Conservation (phyloP, 2,113 vertebrate species). For the Galemys pyrenaicus region DNA sequence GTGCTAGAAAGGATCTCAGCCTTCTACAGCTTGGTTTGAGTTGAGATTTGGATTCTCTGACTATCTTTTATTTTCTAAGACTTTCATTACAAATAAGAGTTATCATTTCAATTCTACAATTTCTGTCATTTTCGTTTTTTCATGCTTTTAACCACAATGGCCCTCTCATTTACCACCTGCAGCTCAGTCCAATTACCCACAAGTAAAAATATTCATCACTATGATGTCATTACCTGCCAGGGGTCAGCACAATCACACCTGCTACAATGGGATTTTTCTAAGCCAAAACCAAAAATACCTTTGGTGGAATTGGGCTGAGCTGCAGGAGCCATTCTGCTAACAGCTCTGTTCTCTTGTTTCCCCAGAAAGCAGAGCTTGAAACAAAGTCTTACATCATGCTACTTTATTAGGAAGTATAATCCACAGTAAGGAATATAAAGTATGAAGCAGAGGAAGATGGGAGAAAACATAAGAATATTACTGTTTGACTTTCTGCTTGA, state of each 20-base stretch:
- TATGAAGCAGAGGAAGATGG: not conserved
- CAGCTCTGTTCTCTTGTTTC: not conserved
- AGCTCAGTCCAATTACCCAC: not conserved
- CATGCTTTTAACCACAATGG: not conserved
- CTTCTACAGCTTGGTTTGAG: not conserved
- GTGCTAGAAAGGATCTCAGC: not conserved
- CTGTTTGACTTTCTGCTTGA: not conserved
- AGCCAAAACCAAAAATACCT: not conserved
- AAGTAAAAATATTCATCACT: not conserved
- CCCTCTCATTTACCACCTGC: not conserved
- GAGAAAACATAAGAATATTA: not conserved
- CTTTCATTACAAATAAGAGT: not conserved
- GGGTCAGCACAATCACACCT: not conserved
- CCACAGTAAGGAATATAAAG: not conserved
- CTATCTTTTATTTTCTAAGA: not conserved
- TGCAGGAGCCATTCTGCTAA: too few relatives aligned
- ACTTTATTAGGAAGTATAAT: not conserved
- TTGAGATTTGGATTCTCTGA: not conserved
- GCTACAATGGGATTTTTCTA: not conserved
- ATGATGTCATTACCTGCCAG: not conserved
- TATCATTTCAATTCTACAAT: not conserved
- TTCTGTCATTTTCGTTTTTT: not conserved
- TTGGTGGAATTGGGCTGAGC: too few relatives aligned
- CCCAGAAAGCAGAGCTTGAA: not conserved
- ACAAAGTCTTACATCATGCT: not conserved